phyloP scores from a whole-genome alignment of 2,888 invertebrate species.

The Meiosimyza decipiens region DNA sequence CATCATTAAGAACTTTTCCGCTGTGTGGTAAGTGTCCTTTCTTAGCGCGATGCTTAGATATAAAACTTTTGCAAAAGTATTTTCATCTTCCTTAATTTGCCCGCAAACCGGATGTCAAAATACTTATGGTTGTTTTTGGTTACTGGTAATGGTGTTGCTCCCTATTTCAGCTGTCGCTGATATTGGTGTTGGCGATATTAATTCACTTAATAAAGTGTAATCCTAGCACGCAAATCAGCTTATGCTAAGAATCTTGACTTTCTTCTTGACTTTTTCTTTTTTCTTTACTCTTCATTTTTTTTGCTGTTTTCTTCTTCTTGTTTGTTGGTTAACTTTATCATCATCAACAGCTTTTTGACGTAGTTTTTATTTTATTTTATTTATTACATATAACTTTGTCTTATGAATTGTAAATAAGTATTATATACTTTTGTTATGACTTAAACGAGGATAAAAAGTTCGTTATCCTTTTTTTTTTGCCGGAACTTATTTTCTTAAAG shows the following conservation, averaged over 20 bases:
- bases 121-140: background rate
- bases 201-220: constrained; percentile 35
- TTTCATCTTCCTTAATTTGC: background rate
- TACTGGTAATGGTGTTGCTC: constrained; percentile 12
- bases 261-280: no score
- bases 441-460: no score
- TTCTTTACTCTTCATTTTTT: no score
- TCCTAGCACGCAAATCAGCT: constrained; percentile 32
- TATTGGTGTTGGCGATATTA: constrained; percentile 20
- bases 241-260: constrained; percentile 13
- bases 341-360: no score
- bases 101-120: constrained; percentile 14
- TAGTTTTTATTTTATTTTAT: no score
- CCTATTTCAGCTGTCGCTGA: background rate
- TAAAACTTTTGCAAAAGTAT: constrained; percentile 25
- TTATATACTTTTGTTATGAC: no score
- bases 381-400: no score
- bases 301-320: no score
- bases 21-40: constrained; percentile 12
- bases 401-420: no score
- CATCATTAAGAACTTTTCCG: constrained; percentile 31
- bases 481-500: no score
- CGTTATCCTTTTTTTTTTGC: no score
- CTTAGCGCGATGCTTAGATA: background rate
- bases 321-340: no score